These are phyloP conservation scores for Onychostruthus taczanowskii DNA, from an alignment of 2,113 vertebrate species.

Conservation along the genomic window DNA sequence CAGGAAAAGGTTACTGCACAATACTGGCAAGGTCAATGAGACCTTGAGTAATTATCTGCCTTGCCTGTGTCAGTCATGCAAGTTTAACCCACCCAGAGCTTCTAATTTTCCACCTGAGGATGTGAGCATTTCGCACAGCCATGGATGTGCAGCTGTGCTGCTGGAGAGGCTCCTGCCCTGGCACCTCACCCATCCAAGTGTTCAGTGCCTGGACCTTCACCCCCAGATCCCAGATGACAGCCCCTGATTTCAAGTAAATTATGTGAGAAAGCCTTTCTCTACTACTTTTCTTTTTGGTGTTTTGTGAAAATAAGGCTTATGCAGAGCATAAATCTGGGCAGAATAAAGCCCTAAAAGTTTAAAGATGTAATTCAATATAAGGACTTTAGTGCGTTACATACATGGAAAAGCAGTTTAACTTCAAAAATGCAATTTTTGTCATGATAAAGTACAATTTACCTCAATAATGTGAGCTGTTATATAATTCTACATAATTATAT, in stretches of 20 bases:
- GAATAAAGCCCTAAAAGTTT: constrained; percentile 48
- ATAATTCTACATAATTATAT: constrained; percentile 81
- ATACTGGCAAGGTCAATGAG: constrained; percentile 53
- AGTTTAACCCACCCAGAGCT: constrained; percentile 22
- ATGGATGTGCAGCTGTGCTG: neutral
- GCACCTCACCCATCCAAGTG: neutral
- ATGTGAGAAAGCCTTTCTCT: neutral
- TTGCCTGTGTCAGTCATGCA: constrained; percentile 38
- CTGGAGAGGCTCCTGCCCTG: neutral
- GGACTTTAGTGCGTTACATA: constrained; percentile 42
- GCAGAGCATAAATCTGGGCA: neutral
- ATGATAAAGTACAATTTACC: constrained; percentile 77
- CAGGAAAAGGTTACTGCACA: constrained; percentile 26
- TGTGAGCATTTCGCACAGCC: neutral
- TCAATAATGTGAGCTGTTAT: constrained; percentile 74
- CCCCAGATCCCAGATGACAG: neutral
- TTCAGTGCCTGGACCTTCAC: neutral
- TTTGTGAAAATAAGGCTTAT: neutral
- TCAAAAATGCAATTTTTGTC: constrained; percentile 70
- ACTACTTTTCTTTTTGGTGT: neutral
- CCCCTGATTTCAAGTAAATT: constrained; percentile 36
- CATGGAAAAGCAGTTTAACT: constrained; percentile 65
- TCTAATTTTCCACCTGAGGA: constrained; percentile 31
- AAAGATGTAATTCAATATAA: constrained; percentile 49
- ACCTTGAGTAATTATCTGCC: constrained; percentile 58